These are phyloP conservation scores for Tor tambroides DNA, from an alignment of 2,113 vertebrate genomes.

Conservation along the genomic window DNA sequence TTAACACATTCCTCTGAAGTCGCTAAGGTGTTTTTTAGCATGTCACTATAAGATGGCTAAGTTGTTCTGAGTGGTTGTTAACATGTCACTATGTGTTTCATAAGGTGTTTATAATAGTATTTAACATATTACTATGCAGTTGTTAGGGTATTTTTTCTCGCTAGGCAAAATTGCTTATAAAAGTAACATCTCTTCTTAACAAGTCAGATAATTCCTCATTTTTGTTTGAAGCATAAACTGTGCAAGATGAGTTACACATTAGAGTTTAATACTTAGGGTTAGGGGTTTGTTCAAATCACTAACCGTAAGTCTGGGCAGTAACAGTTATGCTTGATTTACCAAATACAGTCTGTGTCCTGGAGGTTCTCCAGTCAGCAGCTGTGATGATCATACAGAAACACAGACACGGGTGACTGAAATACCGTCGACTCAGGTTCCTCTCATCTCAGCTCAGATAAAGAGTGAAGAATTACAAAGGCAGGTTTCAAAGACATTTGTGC, in stretches of 20 bases:
- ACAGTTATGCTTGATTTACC: neutral
- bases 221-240: no score
- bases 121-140: neutral
- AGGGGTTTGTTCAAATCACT: neutral
- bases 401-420: conserved; percentile 20
- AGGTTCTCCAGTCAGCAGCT: neutral
- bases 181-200: neutral
- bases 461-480: neutral
- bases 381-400: neutral
- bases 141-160: neutral
- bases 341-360: neutral
- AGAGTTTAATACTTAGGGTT: neutral
- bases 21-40: no score
- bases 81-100: neutral
- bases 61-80: neutral
- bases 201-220: neutral
- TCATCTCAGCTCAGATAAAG: conserved; percentile 1
- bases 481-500: conserved; percentile 19
- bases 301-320: neutral
- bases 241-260: neutral
- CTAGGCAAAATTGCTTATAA: neutral
- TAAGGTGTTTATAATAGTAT: neutral
- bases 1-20: no score
- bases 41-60: no score
- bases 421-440: neutral